Percentiles rank a stretch among this genome's conserved stretches.
These are phyloP conservation scores for Maconellicoccus hirsutus DNA, from an alignment of 1,140 invertebrate species.

Conservation along the genomic window DNA sequence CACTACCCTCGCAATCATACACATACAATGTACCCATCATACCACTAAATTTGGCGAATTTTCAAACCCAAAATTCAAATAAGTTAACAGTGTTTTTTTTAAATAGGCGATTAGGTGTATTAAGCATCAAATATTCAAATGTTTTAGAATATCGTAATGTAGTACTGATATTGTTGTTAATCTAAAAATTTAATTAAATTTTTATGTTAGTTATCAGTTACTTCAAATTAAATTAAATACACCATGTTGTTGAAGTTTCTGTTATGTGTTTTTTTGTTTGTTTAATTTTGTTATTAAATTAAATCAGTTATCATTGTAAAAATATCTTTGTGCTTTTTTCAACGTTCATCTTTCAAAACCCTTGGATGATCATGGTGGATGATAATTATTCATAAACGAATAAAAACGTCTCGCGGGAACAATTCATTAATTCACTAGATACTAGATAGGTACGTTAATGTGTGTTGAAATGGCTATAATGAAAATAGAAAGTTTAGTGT, in stretches of 20 bases:
- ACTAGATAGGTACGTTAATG: too few relatives aligned
- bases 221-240: slow-evolving; percentile 14
- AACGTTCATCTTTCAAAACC: not conserved
- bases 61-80: not conserved
- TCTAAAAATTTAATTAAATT: not conserved
- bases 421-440: too few relatives aligned
- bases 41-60: not conserved
- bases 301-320: slow-evolving; percentile 13
- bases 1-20: slow-evolving; percentile 2
- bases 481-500: too few relatives aligned
- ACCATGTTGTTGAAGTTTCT: slow-evolving; percentile 19
- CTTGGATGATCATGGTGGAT: too few relatives aligned
- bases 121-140: not conserved
- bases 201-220: slow-evolving; percentile 21
- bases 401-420: too few relatives aligned
- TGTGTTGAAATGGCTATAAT: too few relatives aligned
- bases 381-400: too few relatives aligned
- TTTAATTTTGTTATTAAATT: slow-evolving; percentile 11
- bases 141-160: slow-evolving; percentile 10
- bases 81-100: not conserved
- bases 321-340: not conserved
- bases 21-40: not conserved
- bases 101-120: not conserved
- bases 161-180: slow-evolving; percentile 18
- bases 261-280: not conserved